Evolutionary conservation across 2,888 invertebrate genomes (phyloP), one percentile per base, ranked within the genome.

Genomic region (Eremobia ochroleuca): DNA sequence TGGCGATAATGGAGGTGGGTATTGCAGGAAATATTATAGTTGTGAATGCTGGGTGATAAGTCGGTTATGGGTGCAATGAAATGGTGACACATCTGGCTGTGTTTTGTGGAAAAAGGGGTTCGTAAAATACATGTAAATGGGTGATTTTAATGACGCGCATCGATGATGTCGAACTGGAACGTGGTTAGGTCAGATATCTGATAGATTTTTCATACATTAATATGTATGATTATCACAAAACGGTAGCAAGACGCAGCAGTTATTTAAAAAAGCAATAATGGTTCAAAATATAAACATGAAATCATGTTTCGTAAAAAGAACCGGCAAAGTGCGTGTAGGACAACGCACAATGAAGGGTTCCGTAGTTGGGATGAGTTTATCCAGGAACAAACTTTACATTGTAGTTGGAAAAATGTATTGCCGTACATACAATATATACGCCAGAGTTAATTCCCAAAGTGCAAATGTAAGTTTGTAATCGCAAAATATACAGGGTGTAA

Each of bases 1-100:
- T 25, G n/a, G 21, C n/a, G n/a, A 25, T 64, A 49, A 62, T 58
- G 4, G 81, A 55, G 40, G 49, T 43, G 11, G 13, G 61, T 43
- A 55, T 49, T 21, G 34, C 21, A 43, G 67, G 82, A 64, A 64
- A 58, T 82, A 59, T 68, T 62, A 55, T 13, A 3, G 4, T 25
- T 49, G 21, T 49, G 18, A 66, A 15, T 62, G 13, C 4, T 81
- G 34, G 25, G 18, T 62, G 34, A 65, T 40, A 49, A 9, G n/a
- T 55, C 2, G 65, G 34, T 66, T 46, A 25, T 64, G 40, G 15
- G 11, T 40, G 37, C 43, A 25, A 58, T 25, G 37, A 81, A 78
- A 65, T 18, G 55, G 21, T 40, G 28, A 40, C 0, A 21, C 0
- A 69, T 43, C 25, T 28, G 9, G 6, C 1, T 31, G 37, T 34